A percentile compares a stretch with the other conserved stretches of the same genome.
phyloP scores from a whole-genome alignment of 2,797 vertebrate genomes.

The Euphonia xanthogaster region DNA sequence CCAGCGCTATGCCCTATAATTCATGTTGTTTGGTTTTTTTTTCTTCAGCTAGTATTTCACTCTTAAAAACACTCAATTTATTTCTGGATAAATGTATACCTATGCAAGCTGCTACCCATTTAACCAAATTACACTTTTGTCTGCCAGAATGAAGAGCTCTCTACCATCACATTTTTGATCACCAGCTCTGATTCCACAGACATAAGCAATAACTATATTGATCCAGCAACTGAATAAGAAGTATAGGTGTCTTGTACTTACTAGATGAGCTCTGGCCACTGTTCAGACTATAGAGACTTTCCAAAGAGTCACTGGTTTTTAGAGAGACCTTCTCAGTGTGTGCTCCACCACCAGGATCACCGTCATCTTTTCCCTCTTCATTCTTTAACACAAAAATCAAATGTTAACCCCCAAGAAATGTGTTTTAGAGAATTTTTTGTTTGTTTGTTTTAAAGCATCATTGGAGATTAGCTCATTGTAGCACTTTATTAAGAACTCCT shows the following conservation, averaged over 20 bases:
- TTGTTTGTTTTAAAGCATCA: not conserved
- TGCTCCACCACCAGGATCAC: conserved; percentile 68
- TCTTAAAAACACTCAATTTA: not conserved
- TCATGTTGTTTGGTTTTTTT: not conserved
- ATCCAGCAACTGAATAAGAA: not conserved
- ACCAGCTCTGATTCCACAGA: not conserved
- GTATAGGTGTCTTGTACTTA: conserved; percentile 72
- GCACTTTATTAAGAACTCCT: not conserved
- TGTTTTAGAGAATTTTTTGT: not conserved
- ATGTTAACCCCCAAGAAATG: not conserved
- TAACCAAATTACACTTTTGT: not conserved
- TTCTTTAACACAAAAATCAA: conserved; percentile 71
- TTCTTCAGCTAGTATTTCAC: not conserved
- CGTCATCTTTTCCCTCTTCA: conserved; percentile 74
- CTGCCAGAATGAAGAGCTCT: not conserved
- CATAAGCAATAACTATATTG: conserved; percentile 10
- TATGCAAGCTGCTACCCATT: not conserved
- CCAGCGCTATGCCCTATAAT: not conserved
- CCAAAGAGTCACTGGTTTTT: conserved; percentile 83
- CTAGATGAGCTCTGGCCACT: conserved; percentile 91
- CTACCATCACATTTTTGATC: not conserved
- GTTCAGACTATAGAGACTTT: conserved; percentile 88
- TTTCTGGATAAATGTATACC: not conserved
- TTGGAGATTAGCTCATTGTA: not conserved
- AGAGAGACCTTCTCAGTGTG: conserved; percentile 70